Evolutionary conservation across 2,888 invertebrate species (phyloP).

Genomic region (Hedychridium roseum): DNA sequence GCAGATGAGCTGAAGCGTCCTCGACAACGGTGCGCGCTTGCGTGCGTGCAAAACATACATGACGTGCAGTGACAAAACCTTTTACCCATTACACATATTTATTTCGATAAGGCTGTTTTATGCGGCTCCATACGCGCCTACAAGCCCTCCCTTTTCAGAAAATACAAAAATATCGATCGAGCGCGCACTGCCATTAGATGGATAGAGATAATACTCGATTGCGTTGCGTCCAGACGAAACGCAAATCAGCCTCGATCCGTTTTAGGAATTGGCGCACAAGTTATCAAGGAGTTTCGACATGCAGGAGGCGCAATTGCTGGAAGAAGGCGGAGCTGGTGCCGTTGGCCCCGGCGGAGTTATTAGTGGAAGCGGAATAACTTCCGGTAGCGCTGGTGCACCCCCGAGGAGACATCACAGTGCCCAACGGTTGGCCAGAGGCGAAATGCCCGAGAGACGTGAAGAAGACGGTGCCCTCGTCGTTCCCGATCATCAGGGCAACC

Average conservation of each 20-base stretch:
- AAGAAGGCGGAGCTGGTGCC: constrained; percentile 50
- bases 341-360: constrained; percentile 39
- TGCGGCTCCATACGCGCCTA: too few relatives aligned
- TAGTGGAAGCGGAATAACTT: constrained; percentile 37
- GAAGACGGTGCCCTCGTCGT: constrained; percentile 81
- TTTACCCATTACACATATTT: too few relatives aligned
- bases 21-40: too few relatives aligned
- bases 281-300: constrained; percentile 87
- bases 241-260: constrained; percentile 45
- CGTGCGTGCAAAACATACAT: too few relatives aligned
- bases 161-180: too few relatives aligned
- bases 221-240: too few relatives aligned
- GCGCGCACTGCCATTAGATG: too few relatives aligned
- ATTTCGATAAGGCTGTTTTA: too few relatives aligned
- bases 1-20: too few relatives aligned
- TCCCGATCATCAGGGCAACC: constrained; percentile 86
- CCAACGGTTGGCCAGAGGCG: constrained; percentile 53
- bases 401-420: constrained; percentile 59
- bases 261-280: constrained; percentile 86
- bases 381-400: constrained; percentile 52
- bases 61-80: too few relatives aligned
- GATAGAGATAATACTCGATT: too few relatives aligned
- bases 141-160: too few relatives aligned
- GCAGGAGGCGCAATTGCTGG: constrained; percentile 71
- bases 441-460: constrained; percentile 61